Base-by-base conservation (phyloP, 1,140 invertebrate genomes). In the Oryctes rhinoceros region DNA sequence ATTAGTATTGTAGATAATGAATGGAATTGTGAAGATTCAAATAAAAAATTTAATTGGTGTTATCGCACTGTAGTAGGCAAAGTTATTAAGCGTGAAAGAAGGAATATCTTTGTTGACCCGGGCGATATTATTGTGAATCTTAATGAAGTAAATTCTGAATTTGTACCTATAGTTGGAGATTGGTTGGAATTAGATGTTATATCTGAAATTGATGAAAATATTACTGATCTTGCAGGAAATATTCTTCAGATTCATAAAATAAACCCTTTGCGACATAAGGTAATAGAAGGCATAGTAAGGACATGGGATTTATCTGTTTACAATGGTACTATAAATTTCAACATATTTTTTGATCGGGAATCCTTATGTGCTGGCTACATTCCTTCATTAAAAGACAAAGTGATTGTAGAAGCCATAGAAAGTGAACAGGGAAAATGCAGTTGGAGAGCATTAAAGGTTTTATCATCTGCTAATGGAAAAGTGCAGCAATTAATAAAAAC, bases 371-470 rank as follows among this genome's bases (percentile, higher is more conserved):
- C 86, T 82, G 90, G 90, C 10, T 91, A 91, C 81, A 82, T 90
- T 76, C 91, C 91, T 10, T 82, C 84, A 79, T 82, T 90, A 37
- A 90, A 90, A 13, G 90, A 92, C 82, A 90, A 89, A 87, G 91
- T 93, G 15, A 84, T 90, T 76, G 88, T 89, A 13, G 91, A 93
- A 83, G 89, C 90, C 30, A 92, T 94, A 81, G 93, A 94, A 87
- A 94, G 93, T 85, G 90, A 91, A 80, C 93, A 94, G 88, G 89
- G 88, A 15, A 77, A 81, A 4, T 90, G 86, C 80, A 86, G 81
- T n/a, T 93, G 92, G 92, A 87, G 93, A 79, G 91, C 91, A 20
- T 80, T 93, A 75, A 89, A 90, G 81, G 84, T 92, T 24, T 84
- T 88, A 78, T 88, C 89, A 30, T 82, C 84, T 20, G 18, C 37